Conservation (phyloP, 2,797 vertebrate species). For the Glossophaga mutica region DNA sequence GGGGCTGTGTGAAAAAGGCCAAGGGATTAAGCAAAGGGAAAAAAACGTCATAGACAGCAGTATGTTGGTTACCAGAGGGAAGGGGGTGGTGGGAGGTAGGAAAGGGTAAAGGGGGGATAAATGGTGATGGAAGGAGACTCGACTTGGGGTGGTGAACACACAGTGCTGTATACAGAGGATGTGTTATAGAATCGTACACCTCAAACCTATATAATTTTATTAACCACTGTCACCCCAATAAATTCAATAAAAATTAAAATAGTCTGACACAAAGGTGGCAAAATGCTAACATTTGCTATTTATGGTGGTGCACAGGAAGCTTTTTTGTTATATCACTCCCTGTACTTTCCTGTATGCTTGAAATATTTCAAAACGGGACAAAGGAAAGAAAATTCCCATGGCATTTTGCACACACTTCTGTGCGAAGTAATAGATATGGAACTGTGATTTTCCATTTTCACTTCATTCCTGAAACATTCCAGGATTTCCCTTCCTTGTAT, state of each 20-base stretch:
- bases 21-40: background rate
- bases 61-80: background rate
- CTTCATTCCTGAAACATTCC: background rate
- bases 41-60: background rate
- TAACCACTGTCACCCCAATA: background rate
- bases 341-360: background rate
- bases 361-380: slow-evolving; percentile 3
- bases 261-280: background rate
- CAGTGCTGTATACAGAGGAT: background rate
- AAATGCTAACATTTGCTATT: background rate
- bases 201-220: background rate
- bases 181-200: background rate
- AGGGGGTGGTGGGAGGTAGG: background rate
- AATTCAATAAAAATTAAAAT: background rate
- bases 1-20: background rate
- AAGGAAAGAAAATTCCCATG: background rate
- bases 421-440: background rate
- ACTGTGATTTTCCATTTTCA: background rate
- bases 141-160: background rate
- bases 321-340: background rate
- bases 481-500: background rate
- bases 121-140: background rate
- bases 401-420: background rate
- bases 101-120: background rate
- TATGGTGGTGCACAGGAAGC: background rate